Conservation (phyloP, 1,140 invertebrate species). For the Semibalanus balanoides region DNA sequence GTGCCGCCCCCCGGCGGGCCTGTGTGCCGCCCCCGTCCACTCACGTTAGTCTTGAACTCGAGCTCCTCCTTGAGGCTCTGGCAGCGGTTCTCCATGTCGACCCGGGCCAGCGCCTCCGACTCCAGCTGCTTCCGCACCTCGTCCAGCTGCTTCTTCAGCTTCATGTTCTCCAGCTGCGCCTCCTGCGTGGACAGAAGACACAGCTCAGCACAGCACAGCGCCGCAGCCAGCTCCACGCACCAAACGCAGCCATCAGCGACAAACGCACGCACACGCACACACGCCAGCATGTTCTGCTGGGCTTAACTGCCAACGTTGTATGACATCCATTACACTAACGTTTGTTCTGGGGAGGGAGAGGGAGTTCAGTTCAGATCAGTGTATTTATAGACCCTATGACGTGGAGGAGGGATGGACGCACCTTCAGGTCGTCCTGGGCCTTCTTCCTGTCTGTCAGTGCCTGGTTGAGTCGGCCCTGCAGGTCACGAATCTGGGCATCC, state of each 20-base stretch:
- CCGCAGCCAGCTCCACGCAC: too few species aligned
- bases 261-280: neutral
- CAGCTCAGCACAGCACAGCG: neutral
- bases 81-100: conserved; percentile 85
- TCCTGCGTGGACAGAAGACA: conserved; percentile 35
- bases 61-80: conserved; percentile 83
- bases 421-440: neutral
- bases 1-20: too few species aligned
- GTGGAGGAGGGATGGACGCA: too few species aligned
- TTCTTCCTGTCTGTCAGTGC: neutral
- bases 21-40: too few species aligned
- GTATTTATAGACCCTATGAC: too few species aligned
- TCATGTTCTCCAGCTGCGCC: conserved; percentile 56
- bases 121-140: conserved; percentile 70
- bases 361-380: too few species aligned
- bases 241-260: neutral
- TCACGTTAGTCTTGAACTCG: conserved; percentile 49
- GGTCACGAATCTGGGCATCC: neutral
- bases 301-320: too few species aligned
- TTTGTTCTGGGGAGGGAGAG: too few species aligned
- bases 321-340: too few species aligned
- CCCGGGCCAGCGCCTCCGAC: conserved; percentile 74
- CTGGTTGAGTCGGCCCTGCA: neutral
- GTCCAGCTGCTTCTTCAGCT: conserved; percentile 54
- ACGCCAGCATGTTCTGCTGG: too few species aligned